Percentiles rank a stretch among this genome's conserved stretches.
phyloP scores from a whole-genome alignment of 1,140 invertebrate species.

The Brachionus koreanus region DNA sequence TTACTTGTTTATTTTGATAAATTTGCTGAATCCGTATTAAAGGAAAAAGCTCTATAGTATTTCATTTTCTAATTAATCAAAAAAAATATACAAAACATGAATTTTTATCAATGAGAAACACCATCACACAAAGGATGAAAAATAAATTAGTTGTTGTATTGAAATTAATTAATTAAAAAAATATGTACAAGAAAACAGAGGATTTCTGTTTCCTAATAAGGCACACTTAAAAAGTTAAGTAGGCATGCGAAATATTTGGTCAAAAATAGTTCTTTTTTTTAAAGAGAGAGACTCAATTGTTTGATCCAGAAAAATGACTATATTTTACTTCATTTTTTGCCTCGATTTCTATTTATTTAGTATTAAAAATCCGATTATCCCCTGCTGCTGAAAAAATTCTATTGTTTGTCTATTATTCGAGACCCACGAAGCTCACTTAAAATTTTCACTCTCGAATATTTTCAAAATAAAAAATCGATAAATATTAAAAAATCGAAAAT shows the following conservation, averaged over 20 bases:
- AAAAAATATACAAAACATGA: slow-evolving; percentile 10
- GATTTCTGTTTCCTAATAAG: background rate
- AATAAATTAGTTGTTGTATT: background rate
- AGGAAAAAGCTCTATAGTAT: background rate
- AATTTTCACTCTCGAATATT: background rate
- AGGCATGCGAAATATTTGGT: background rate
- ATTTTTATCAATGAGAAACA: background rate
- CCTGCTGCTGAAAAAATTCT: background rate
- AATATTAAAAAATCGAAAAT: background rate
- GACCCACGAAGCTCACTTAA: background rate
- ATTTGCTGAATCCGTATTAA: background rate
- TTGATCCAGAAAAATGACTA: background rate
- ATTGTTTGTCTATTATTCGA: background rate
- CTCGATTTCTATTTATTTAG: background rate
- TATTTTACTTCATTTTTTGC: background rate
- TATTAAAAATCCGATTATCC: background rate
- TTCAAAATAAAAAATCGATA: background rate
- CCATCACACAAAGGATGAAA: background rate
- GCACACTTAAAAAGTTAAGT: background rate
- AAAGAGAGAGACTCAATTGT: background rate
- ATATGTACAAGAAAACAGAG: background rate
- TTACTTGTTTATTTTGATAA: background rate
- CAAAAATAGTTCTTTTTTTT: background rate
- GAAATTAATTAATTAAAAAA: slow-evolving; percentile 12
- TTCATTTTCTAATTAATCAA: background rate